Conservation (phyloP, 2,888 invertebrate species). For the Conomelus anceps region DNA sequence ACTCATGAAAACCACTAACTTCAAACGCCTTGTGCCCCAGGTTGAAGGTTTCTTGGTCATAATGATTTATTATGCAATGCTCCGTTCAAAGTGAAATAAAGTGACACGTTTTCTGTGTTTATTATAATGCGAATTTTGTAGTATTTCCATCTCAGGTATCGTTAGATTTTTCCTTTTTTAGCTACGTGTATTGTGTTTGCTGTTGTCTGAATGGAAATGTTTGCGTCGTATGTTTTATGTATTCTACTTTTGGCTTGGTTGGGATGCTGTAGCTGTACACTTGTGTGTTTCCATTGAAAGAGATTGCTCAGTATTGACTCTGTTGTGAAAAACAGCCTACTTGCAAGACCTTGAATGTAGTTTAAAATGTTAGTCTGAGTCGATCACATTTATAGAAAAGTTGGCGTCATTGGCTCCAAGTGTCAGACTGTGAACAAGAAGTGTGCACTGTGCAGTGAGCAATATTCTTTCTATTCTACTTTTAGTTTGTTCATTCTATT, state of each 20-base stretch:
- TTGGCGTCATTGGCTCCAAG: not conserved
- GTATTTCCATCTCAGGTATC: not conserved
- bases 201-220: not conserved
- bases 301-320: not conserved
- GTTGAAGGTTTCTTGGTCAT: too few relatives aligned
- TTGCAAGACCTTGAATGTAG: not conserved
- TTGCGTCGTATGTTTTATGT: too few relatives aligned
- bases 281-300: not conserved
- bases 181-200: not conserved
- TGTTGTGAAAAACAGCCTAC: not conserved
- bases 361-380: not conserved
- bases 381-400: not conserved
- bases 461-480: not conserved
- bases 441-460: not conserved
- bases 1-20: too few relatives aligned
- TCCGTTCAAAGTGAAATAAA: too few relatives aligned
- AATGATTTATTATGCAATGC: too few relatives aligned
- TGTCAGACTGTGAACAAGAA: not conserved
- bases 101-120: too few relatives aligned
- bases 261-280: not conserved
- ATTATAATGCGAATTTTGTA: too few relatives aligned
- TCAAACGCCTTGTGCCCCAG: too few relatives aligned
- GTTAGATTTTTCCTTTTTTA: not conserved
- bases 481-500: not conserved
- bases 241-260: not conserved